Evolutionary conservation across 2,888 invertebrate genomes (phyloP), one percentile per base, ranked within the genome.

Genomic region (Watsonalla cultraria): DNA sequence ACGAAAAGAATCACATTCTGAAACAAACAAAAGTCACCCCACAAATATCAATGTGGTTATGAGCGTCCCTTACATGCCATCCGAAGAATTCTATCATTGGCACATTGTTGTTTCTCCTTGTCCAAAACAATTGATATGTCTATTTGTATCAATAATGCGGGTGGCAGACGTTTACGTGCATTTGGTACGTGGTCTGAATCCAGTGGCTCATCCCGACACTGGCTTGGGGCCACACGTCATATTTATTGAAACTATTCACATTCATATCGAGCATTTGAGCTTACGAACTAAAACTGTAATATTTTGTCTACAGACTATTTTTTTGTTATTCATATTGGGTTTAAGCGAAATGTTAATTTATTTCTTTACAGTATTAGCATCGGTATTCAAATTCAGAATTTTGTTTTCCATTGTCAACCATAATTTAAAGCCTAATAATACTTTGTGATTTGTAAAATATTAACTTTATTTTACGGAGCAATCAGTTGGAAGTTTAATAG

Each of bases 141-240:
- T 87, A 88, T 90, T 90, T 90, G 90, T 90, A 90, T 89, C 90
- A 90, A 90, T 90, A 89, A 87, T 86, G 83, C 82, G 72, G 76
- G 73, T 78, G 77, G 80, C 83, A 82, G 88, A 89, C 84, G 80
- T 83, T 86, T 86, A 86, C 87, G 85, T 87, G 85, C 77, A 82
- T 79, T 80, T 74, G 59, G 84, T 85, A 89, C 90, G 90, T 90
- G 90, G 72, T 60, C 58, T 52, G 89, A 88, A 88, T 90, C 72
- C 68, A 82, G 77, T 74, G 69, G 60, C 63, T 64, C 69, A 68
- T 64, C 74, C 70, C 61, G 60, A 63, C 67, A 65, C 57, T 55
- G 72, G 58, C 59, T 49, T 59, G 58, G 60, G 54, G 58, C 51
- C 55, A 57, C 62, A 70, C 72, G 70, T 66, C 68, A 70, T 75